Percentiles rank a stretch among this genome's conserved stretches.
phyloP scores from a whole-genome alignment of 2,797 vertebrate species.

The Danio kyathit region DNA sequence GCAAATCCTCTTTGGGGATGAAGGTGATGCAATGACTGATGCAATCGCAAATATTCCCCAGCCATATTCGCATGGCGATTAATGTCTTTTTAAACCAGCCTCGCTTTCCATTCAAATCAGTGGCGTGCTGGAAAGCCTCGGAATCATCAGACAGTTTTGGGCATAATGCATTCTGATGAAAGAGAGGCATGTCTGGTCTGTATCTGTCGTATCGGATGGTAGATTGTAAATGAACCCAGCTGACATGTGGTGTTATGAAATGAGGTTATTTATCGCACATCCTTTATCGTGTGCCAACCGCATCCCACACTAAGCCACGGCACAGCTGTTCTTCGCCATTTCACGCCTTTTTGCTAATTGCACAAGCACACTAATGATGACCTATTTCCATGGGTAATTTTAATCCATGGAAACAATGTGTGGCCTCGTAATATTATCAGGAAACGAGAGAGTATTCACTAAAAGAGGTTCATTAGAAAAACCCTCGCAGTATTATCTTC shows the following conservation, averaged over 20 bases:
- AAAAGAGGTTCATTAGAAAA: slow-evolving; percentile 44
- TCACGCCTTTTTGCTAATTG: slow-evolving; percentile 66
- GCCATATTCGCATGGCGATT: slow-evolving; percentile 21
- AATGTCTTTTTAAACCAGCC: slow-evolving; percentile 35
- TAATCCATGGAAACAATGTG: slow-evolving; percentile 59
- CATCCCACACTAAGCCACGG: slow-evolving; percentile 58
- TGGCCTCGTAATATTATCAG: slow-evolving; percentile 48
- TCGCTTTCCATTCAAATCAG: slow-evolving; percentile 1
- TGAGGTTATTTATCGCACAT: slow-evolving; percentile 58
- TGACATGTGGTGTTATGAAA: slow-evolving; percentile 61
- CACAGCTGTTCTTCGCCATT: slow-evolving; percentile 64
- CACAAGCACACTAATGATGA: slow-evolving; percentile 59
- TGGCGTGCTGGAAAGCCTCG: not conserved
- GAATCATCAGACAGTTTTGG: slow-evolving; percentile 36
- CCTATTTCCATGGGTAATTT: slow-evolving; percentile 63
- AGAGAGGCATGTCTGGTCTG: slow-evolving; percentile 33
- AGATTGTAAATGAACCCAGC: slow-evolving; percentile 50
- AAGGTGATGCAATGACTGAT: slow-evolving; percentile 47
- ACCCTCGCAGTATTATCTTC: slow-evolving; percentile 1
- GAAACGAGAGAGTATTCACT: slow-evolving; percentile 28
- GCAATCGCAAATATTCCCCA: slow-evolving; percentile 26
- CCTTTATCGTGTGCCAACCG: slow-evolving; percentile 50
- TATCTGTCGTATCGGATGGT: slow-evolving; percentile 32
- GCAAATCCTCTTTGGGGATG: slow-evolving; percentile 47
- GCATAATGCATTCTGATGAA: slow-evolving; percentile 29